These are phyloP conservation scores for Bombus confusus DNA, from an alignment of 1,140 invertebrate species.

Conservation along the genomic window DNA sequence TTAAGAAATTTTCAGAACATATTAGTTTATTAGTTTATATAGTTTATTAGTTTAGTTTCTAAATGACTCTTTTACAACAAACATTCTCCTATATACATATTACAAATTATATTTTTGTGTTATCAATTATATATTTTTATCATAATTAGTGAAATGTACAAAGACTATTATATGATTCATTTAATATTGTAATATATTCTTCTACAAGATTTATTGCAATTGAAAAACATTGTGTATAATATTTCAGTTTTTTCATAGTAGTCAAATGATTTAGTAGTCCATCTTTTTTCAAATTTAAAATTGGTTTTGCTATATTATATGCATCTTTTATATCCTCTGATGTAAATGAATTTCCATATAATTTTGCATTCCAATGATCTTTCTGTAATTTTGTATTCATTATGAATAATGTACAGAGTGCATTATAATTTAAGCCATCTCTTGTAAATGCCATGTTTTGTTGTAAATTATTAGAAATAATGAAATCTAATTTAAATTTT, in stretches of 20 bases:
- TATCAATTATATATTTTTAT: background rate
- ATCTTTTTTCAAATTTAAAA: constrained; percentile 69
- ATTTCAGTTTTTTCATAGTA: constrained; percentile 64
- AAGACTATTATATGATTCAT: constrained; percentile 51
- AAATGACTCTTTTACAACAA: background rate
- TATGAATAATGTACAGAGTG: constrained; percentile 76
- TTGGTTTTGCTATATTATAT: constrained; percentile 57
- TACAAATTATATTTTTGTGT: background rate
- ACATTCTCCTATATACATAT: background rate
- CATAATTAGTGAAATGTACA: constrained; percentile 14
- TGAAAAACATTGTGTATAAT: constrained; percentile 68
- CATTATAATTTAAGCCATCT: constrained; percentile 84
- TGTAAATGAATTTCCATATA: constrained; percentile 73
- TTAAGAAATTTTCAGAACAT: background rate
- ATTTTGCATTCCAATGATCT: constrained; percentile 71
- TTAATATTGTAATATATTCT: constrained; percentile 72
- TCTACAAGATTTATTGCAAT: constrained; percentile 72
- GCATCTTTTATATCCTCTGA: constrained; percentile 61
- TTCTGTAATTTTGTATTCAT: constrained; percentile 64
- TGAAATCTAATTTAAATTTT: constrained; percentile 81
- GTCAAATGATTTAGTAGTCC: constrained; percentile 60
- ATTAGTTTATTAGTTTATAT: background rate
- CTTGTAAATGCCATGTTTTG: constrained; percentile 83
- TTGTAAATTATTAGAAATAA: constrained; percentile 81
- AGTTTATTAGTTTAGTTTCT: background rate